Evolutionary conservation across 1,140 invertebrate species (phyloP), one percentile per base, ranked within the genome.

Genomic region (Phocides pigmalion): DNA sequence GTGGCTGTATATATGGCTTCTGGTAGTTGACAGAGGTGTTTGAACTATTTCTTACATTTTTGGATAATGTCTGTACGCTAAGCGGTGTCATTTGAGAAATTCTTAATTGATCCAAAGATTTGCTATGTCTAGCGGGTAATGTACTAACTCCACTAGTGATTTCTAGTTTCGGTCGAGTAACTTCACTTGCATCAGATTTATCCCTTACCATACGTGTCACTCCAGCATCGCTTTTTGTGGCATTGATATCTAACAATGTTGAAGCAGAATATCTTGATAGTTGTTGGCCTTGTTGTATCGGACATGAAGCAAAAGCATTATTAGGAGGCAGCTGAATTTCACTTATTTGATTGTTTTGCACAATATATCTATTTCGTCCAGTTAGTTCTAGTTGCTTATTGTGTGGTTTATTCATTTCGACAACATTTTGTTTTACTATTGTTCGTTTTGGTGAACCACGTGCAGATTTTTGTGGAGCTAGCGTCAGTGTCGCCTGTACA

Each of bases 41-140:
- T 2, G 87, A 90, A 68, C 65, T 80, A 70, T 84, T 90, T 69
- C 77, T 81, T 5, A 76, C 44, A 67, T 76, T 81, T 71, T 90
- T 91, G 15, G 79, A 62, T 51, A 88, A 66, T 39, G 77, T 78
- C 72, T 87, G 83, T 19, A 83, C 66, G 69, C 70, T 85, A 25
- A 87, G 56, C 12, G 89, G 82, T 37, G 79, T 69, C 77, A 87
- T 81, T 76, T 91, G 89, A 35, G 90, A 90, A n/a, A 92, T 84
- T 74, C 93, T 93, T 12, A 97, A 78, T 70, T 97, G 96, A 80
- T 97, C 96, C 35, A 97, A 79, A 0, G 96, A 96, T 76, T 96
- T 97, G 79, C 95, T 96, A 79, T 97, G 96, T 46, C 95, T 90
- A 0, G 95, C 94, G 3, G 95, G 95, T 20, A 95, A 79, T 0